These are phyloP conservation scores for Merodon equestris DNA, from an alignment of 2,888 invertebrate species.

Conservation along the genomic window DNA sequence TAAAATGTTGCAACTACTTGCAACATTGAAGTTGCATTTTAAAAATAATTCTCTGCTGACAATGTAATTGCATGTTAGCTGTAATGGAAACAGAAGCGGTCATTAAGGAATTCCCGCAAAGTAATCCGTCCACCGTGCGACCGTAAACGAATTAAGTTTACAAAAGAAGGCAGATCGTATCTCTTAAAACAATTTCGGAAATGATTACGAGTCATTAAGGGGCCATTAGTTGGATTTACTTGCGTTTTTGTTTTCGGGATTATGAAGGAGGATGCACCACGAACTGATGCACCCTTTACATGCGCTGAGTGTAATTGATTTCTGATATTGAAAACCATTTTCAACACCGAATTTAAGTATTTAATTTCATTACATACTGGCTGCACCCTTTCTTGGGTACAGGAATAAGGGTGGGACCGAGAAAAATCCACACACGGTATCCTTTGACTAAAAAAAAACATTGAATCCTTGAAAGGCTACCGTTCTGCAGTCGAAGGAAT, in stretches of 20 bases:
- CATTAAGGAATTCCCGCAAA: constrained; percentile 40
- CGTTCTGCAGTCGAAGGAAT: constrained; percentile 11
- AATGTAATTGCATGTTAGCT: constrained; percentile 35
- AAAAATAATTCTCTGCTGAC: constrained; percentile 40
- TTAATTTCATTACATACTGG: constrained; percentile 43
- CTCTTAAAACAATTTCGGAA: constrained; percentile 27
- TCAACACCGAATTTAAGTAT: constrained; percentile 22
- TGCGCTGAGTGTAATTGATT: constrained; percentile 50
- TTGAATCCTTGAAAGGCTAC: constrained; percentile 48
- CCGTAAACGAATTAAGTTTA: constrained; percentile 56
- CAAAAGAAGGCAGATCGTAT: constrained; percentile 23
- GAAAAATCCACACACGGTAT: constrained; percentile 58
- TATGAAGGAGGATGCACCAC: neutral
- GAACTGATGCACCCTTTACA: constrained; percentile 25
- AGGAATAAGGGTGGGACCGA: constrained; percentile 48
- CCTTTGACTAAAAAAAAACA: constrained; percentile 42
- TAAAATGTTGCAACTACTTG: constrained; percentile 60
- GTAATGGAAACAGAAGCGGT: constrained; percentile 26
- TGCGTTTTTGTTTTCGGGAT: constrained; percentile 1
- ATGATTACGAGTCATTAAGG: constrained; percentile 65
- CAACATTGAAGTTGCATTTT: constrained; percentile 32
- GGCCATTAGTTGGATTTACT: constrained; percentile 54
- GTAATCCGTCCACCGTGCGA: constrained; percentile 39
- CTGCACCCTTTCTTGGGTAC: constrained; percentile 14
- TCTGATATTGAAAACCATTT: constrained; percentile 25